Conservation (phyloP, 2,113 vertebrate genomes). For the Phalacrocorax carbo region DNA sequence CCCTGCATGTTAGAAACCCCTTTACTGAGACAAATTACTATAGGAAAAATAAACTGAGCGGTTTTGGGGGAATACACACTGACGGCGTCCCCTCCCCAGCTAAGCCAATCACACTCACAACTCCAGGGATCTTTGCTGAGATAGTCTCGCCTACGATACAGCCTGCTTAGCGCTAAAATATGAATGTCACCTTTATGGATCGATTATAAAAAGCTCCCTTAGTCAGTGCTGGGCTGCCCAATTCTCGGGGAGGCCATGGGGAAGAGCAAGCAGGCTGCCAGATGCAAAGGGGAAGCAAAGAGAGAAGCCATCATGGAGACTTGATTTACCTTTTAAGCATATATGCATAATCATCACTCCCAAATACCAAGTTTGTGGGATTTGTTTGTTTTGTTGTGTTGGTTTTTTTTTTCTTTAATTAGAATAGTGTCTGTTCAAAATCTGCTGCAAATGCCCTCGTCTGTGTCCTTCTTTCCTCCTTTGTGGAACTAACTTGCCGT, state of each 20-base stretch:
- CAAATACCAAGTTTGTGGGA: not conserved
- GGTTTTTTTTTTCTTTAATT: not conserved
- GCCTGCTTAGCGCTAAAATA: slow-evolving; percentile 57
- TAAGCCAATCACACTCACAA: slow-evolving; percentile 36
- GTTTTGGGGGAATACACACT: not conserved
- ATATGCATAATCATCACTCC: not conserved
- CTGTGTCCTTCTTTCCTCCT: slow-evolving; percentile 31
- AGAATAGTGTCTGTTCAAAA: not conserved
- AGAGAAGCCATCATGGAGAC: slow-evolving; percentile 52
- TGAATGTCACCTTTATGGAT: slow-evolving; percentile 57
- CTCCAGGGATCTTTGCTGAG: slow-evolving; percentile 43
- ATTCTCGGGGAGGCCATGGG: not conserved
- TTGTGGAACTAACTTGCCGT: slow-evolving; percentile 2
- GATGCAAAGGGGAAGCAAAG: slow-evolving; percentile 7
- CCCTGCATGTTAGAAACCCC: not conserved
- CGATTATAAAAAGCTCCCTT: slow-evolving; percentile 13
- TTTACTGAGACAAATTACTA: not conserved
- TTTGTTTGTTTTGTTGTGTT: not conserved
- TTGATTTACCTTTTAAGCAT: slow-evolving; percentile 18
- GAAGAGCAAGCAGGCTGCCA: not conserved
- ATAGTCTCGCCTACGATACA: slow-evolving; percentile 32
- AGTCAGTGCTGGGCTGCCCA: not conserved
- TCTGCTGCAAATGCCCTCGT: not conserved
- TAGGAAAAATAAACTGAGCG: not conserved
- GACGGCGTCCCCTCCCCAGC: slow-evolving; percentile 9